Percentiles rank a stretch among this genome's conserved stretches.
Evolutionary conservation across 2,113 vertebrate species (phyloP).

Genomic region (Taxidea taxus): DNA sequence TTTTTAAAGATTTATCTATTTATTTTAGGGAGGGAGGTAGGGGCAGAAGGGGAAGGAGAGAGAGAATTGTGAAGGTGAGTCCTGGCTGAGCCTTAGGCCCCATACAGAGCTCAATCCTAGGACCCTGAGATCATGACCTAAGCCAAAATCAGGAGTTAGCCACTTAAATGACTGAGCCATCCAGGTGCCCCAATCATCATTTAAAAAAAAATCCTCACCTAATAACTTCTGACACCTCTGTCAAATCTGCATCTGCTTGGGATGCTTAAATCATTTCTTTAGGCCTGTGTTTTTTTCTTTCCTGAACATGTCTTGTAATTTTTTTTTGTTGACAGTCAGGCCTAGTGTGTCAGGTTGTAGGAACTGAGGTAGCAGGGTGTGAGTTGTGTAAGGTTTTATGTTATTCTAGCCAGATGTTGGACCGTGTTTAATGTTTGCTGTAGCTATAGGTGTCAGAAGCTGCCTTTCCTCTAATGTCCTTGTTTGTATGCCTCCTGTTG

Average conservation of each 20-base stretch:
- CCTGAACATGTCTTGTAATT: not conserved
- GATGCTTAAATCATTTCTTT: not conserved
- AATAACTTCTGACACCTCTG: not conserved
- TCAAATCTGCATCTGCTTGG: not conserved
- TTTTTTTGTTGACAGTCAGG: not conserved
- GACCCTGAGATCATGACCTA: not conserved
- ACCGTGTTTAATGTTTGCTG: not conserved
- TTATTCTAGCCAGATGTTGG: not conserved
- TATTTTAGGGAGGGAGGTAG: not conserved
- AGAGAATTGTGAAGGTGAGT: not conserved
- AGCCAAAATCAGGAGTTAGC: not conserved
- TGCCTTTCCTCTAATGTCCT: not conserved
- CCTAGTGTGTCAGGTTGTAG: not conserved
- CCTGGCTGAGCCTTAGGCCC: not conserved
- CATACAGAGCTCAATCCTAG: not conserved
- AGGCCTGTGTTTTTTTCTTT: not conserved
- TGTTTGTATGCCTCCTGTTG: not conserved
- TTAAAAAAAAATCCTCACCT: not conserved
- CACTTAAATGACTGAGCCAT: not conserved
- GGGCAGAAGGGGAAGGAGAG: not conserved
- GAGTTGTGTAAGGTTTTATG: not conserved
- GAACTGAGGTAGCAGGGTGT: not conserved
- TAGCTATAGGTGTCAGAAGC: not conserved
- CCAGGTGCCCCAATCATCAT: not conserved
- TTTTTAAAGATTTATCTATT: not conserved